phyloP scores from a whole-genome alignment of 53 echinoderm and acorn worm species.

The Mesocentrotus franciscanus region DNA sequence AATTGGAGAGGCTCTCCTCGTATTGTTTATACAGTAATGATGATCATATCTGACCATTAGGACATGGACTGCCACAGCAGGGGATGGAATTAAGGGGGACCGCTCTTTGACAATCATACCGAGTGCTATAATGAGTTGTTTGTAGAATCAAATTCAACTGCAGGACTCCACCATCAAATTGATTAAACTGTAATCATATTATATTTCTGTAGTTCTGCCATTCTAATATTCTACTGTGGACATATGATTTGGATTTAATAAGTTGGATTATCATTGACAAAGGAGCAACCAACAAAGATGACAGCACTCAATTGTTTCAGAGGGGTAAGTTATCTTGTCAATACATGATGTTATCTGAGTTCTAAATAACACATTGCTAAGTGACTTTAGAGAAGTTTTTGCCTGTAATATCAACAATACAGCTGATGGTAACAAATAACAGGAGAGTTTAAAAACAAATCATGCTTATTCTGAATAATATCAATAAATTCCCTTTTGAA shows the following conservation, averaged over 20 bases:
- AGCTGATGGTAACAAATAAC: not conserved
- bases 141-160: not conserved
- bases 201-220: not conserved
- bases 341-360: not conserved
- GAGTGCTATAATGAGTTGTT: not conserved
- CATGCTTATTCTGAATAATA: too few relatives aligned
- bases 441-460: too few relatives aligned
- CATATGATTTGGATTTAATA: not conserved
- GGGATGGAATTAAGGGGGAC: not conserved
- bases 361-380: not conserved
- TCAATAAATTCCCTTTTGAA: too few relatives aligned
- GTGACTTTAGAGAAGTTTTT: not conserved
- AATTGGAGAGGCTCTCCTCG: not conserved
- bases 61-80: not conserved
- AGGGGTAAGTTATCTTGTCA: slow-evolving; percentile 22
- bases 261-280: not conserved
- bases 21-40: slow-evolving; percentile 34
- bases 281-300: slow-evolving; percentile 12
- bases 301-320: slow-evolving; percentile 56
- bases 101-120: not conserved
- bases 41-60: slow-evolving; percentile 43
- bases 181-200: not conserved
- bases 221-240: not conserved
- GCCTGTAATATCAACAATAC: not conserved
- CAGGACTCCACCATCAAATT: not conserved